A percentile compares a stretch with the other conserved stretches of the same genome.
phyloP scores from a whole-genome alignment of 2,797 vertebrate genomes.

The Hippoglossus hippoglossus region DNA sequence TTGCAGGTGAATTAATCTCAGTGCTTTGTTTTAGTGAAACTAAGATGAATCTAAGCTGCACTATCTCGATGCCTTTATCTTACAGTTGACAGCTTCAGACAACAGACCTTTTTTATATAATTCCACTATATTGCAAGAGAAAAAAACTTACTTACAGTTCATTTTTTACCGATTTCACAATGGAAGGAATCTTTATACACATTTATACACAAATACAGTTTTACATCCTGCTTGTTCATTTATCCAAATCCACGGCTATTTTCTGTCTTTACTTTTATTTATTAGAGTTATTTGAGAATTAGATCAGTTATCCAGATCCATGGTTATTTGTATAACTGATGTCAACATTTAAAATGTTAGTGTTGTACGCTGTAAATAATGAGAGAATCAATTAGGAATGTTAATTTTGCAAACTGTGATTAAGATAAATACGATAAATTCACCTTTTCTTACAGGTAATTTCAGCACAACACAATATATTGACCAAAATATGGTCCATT shows the following conservation, averaged over 20 bases:
- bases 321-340: slow-evolving; percentile 18
- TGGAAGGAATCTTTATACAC: background rate
- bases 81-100: slow-evolving; percentile 33
- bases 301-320: slow-evolving; percentile 15
- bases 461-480: background rate
- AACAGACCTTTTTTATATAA: slow-evolving; percentile 22
- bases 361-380: background rate
- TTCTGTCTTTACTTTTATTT: background rate
- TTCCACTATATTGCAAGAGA: slow-evolving; percentile 7
- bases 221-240: slow-evolving; percentile 10
- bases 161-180: slow-evolving; percentile 16
- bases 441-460: no score
- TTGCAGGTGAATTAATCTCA: slow-evolving; percentile 31
- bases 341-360: background rate
- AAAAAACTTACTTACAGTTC: slow-evolving; percentile 17
- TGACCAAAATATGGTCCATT: background rate
- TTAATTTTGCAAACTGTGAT: no score
- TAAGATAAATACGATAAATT: no score
- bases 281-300: background rate
- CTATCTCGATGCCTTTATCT: slow-evolving; percentile 49
- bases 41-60: slow-evolving; percentile 29
- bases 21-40: slow-evolving; percentile 16
- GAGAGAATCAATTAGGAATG: no score
- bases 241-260: slow-evolving; percentile 14
- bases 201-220: background rate